Evolutionary conservation across 2,888 invertebrate genomes (phyloP), one percentile per base, ranked within the genome.

Genomic region (Amaurobius ferox): DNA sequence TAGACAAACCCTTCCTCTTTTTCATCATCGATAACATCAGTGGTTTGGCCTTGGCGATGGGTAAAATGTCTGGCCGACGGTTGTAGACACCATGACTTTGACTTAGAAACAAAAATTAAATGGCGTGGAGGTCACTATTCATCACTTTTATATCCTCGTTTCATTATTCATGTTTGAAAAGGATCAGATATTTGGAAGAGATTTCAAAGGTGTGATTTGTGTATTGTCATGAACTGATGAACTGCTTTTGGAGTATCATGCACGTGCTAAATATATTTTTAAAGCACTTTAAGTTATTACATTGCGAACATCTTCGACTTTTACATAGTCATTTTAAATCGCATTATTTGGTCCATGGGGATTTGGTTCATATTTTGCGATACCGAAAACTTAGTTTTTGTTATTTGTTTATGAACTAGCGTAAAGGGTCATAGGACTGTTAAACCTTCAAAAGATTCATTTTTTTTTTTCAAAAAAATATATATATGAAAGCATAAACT

Each of bases 1-100:
- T 74, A 76, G 86, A 86, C 26, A 86, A 79, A 30, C 88, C 89
- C 3, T 89, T 89, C 76, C 72, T 89, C 13, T 89, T 88, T 67
- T 89, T 89, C 30, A 85, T 89, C 62, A 81, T 89, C 23, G 89
- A 89, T 72, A 89, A 88, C 48, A 79, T 89, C 29, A 88, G 88
- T 30, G 89, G 89, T 48, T 74, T 89, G n/a, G 88, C 89, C n/a
- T 68, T 89, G 68, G 88, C 85, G 2, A 89, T 89, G 88, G 89
- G 89, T 0, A 89, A 89, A 80, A 81, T 89, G 86, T 72, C 86
- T 13, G 76, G 70, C 26, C 72, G 86, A 39, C 62, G 79, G 28
- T 23, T 86, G 26, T 79, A 79, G 68, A 70, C 0, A 19, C 16
- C 19, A 55, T 16, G 11, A 6, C 3, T 55, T 44, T 55, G 5